Evolutionary conservation across 2,797 vertebrate species (phyloP).

Genomic region (Cuculus canorus): DNA sequence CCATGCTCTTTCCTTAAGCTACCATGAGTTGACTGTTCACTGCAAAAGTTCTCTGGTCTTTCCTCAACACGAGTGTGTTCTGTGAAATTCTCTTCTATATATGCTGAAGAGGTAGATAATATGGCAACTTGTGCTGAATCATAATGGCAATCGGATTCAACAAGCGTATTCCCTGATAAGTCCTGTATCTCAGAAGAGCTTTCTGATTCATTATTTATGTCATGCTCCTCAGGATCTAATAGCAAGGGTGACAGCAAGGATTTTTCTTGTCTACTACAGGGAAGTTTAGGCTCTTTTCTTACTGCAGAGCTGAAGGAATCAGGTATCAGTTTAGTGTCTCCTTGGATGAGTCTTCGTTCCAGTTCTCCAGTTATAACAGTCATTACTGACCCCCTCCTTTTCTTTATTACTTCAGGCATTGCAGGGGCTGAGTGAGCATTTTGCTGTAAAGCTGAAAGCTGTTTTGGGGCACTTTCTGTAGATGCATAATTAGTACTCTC

Average conservation of each 20-base stretch:
- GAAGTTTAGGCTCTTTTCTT: constrained; percentile 22
- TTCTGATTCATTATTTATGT: constrained; percentile 12
- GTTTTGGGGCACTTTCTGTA: background rate
- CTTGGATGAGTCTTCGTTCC: constrained; percentile 72
- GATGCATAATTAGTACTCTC: background rate
- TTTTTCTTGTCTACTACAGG: constrained; percentile 9
- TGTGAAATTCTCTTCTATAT: background rate
- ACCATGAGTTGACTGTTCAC: background rate
- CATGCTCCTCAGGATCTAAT: constrained; percentile 37
- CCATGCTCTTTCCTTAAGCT: constrained; percentile 4
- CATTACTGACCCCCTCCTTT: constrained; percentile 63
- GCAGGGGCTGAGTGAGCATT: background rate
- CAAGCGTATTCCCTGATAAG: background rate
- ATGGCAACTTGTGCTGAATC: background rate
- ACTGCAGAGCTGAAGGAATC: constrained; percentile 11
- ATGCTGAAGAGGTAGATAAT: background rate
- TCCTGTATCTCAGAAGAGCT: constrained; percentile 38
- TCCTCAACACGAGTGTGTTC: background rate
- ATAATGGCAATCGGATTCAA: background rate
- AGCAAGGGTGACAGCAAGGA: constrained; percentile 32
- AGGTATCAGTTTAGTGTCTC: background rate
- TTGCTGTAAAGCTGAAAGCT: background rate
- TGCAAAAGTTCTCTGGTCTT: background rate
- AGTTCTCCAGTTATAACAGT: constrained; percentile 64
- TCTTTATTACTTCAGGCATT: constrained; percentile 13